Percentiles rank a stretch among this genome's conserved stretches.
Conservation (phyloP, 1,140 invertebrate species). For the Nebria ingens region DNA sequence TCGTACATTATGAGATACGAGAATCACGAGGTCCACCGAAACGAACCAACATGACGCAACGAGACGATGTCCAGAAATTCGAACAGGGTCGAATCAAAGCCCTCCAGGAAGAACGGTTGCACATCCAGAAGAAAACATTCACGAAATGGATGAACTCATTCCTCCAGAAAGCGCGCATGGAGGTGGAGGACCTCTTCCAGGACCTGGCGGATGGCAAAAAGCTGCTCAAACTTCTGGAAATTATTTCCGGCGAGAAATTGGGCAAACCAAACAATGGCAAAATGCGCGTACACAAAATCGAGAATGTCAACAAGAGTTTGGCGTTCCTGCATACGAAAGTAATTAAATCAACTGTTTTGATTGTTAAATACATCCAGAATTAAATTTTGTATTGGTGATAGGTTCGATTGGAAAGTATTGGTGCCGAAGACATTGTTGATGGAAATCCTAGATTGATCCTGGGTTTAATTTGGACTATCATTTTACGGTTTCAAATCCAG, state of each 20-base stretch:
- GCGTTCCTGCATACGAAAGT: constrained; percentile 97
- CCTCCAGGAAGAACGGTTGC: constrained; percentile 90
- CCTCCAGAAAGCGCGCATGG: constrained; percentile 91
- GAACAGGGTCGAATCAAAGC: constrained; percentile 93
- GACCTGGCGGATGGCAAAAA: constrained; percentile 94
- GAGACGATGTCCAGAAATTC: constrained; percentile 86
- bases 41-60: constrained; percentile 71
- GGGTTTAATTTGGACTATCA: constrained; percentile 98
- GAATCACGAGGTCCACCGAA: constrained; percentile 23
- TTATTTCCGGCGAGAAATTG: constrained; percentile 95
- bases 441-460: constrained; percentile 92
- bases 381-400: constrained; percentile 32
- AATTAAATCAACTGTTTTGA: no score
- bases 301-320: constrained; percentile 97
- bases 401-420: constrained; percentile 95
- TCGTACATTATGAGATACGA: constrained; percentile 29
- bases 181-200: constrained; percentile 93
- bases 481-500: constrained; percentile 94
- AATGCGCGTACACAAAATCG: constrained; percentile 98
- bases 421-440: constrained; percentile 98
- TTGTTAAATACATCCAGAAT: background rate
- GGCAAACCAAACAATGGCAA: constrained; percentile 93
- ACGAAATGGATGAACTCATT: constrained; percentile 99
- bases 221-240: constrained; percentile 93
- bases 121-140: constrained; percentile 99